Evolutionary conservation across 2,888 invertebrate genomes (phyloP), one percentile per base, ranked within the genome.

Genomic region (Galeruca laticollis): DNA sequence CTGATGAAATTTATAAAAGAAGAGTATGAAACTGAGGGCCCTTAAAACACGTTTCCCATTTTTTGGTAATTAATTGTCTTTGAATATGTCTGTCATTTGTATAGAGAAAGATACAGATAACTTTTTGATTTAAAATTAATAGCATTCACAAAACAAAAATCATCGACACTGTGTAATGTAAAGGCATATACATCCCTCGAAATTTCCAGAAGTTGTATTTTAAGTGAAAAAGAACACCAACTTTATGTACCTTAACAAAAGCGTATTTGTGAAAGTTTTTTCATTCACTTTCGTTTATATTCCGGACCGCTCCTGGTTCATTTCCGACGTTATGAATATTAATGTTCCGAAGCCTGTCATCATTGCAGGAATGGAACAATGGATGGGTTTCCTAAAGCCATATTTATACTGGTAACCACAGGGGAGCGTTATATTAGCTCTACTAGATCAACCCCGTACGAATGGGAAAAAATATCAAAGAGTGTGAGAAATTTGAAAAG

Each of bases 321-420:
- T 49, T 54, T 65, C 52, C 62, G 64, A 31, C 60, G 75, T 80
- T 80, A 80, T 80, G 80, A 80, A 80, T 81, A 81, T 80, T 81
- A 80, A 81, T 80, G 79, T 76, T 72, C 70, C 74, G 72, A 56
- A 65, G 75, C 77, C 75, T 76, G 78, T 78, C 79, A 75, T 76
- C 75, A 68, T 69, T 70, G 65, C 73, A 73, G 72, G 68, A 68
- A 75, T 77, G 75, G 78, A 79, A 81, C 81, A 81, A 78, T 79
- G 75, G 74, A 75, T 76, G 73, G 70, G 73, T 74, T 77, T 75
- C 76, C 76, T 72, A 76, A 79, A 79, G 79, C 79, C 75, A 75
- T 77, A 71, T 79, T 80, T 79, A 80, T 79, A 76, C 77, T 77
- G 70, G 60, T 68, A 76, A 73, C 77, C 73, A 66, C 72, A 68